Percentiles rank a stretch among this genome's conserved stretches.
Evolutionary conservation across 2,888 invertebrate genomes (phyloP).

Genomic region (Lottia scabra): DNA sequence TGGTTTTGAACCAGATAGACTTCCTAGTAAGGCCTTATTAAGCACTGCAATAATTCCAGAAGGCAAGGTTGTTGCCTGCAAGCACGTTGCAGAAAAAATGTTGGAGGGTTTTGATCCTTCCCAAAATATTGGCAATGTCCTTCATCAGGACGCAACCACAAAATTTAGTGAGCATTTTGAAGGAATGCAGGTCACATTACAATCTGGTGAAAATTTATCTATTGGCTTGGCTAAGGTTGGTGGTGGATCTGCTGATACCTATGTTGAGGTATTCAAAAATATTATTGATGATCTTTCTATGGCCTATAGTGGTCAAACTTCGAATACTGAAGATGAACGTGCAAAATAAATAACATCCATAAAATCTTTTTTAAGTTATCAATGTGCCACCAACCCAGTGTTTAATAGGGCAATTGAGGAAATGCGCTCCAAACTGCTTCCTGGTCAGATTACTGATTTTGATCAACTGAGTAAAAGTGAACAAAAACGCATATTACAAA

Average conservation of each 20-base stretch:
- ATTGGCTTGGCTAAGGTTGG: neutral
- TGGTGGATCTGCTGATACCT: neutral
- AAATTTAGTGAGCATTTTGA: constrained; percentile 7
- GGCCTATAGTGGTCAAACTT: neutral
- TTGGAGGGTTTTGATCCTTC: neutral
- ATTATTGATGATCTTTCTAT: neutral
- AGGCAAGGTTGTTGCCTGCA: neutral
- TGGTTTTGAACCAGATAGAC: neutral
- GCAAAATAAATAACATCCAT: constrained; percentile 1
- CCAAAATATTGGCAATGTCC: neutral
- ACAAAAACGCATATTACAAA: neutral
- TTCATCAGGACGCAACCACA: constrained; percentile 8
- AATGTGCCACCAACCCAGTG: neutral
- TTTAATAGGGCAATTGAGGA: neutral
- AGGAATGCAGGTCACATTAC: neutral
- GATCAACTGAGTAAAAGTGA: neutral
- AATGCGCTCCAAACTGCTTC: neutral
- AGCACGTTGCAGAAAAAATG: neutral
- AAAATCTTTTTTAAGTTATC: neutral
- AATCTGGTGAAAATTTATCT: neutral
- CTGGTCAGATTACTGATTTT: neutral
- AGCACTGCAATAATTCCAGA: neutral
- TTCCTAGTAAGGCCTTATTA: neutral
- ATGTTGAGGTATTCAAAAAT: neutral
- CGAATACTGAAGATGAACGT: neutral